Percentiles rank a stretch among this genome's conserved stretches.
Conservation (phyloP, 2,888 invertebrate genomes). For the Agonopterix heracliana region DNA sequence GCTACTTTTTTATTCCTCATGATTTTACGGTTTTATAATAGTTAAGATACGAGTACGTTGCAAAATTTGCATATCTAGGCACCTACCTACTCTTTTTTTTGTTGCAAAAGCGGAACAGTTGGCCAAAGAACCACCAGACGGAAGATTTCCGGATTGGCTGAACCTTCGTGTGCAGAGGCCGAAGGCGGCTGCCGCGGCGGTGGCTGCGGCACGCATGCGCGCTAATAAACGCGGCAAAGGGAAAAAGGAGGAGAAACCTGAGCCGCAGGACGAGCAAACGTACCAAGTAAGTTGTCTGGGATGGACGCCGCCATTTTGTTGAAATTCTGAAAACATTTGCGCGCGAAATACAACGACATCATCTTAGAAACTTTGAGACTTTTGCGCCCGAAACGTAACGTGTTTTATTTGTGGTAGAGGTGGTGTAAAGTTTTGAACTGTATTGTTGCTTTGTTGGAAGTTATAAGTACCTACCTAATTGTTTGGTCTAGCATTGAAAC, state of each 20-base stretch:
- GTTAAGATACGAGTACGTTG: no score
- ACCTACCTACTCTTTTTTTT: background rate
- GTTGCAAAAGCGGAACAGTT: conserved; percentile 60
- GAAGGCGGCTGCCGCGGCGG: conserved; percentile 32
- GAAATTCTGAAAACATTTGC: background rate
- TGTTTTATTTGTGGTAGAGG: no score
- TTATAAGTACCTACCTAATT: background rate
- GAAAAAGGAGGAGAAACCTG: conserved; percentile 28
- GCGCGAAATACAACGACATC: background rate
- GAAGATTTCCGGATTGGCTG: conserved; percentile 66
- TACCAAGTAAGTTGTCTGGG: conserved; percentile 50
- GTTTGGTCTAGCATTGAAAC: conserved; percentile 20
- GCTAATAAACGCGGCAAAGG: conserved; percentile 47
- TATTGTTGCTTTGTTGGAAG: no score
- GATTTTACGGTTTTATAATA: no score
- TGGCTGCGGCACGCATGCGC: conserved; percentile 51
- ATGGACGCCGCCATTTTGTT: conserved; percentile 1
- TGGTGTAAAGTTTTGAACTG: no score
- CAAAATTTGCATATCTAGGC: no score
- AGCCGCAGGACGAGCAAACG: conserved; percentile 39
- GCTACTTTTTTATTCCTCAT: no score
- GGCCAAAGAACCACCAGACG: conserved; percentile 59
- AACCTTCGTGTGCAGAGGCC: conserved; percentile 61
- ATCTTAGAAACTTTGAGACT: background rate
- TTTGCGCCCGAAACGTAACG: background rate